phyloP scores from a whole-genome alignment of 2,113 vertebrate species.

The Apistogramma diplotaenia region DNA sequence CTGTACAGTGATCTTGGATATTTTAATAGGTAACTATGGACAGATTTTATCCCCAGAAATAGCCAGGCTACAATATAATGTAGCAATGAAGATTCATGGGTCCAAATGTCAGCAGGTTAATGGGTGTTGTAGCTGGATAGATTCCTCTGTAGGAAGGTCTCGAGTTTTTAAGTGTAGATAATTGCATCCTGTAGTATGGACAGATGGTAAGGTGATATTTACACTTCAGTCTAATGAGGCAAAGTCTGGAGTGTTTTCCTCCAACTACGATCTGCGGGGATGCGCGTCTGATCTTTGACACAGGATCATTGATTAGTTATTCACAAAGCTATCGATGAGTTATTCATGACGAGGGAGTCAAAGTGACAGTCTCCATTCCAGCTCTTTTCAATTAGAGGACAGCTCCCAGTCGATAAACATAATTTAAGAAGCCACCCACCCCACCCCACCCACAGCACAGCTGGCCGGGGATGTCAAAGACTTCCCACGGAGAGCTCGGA shows the following conservation, averaged over 20 bases:
- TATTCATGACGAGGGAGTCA: slow-evolving; percentile 51
- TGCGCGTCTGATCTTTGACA: slow-evolving; percentile 40
- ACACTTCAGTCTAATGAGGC: slow-evolving; percentile 42
- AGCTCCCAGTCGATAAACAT: slow-evolving; percentile 45
- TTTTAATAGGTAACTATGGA: too few relatives aligned
- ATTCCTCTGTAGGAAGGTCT: background rate
- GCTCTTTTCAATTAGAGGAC: slow-evolving; percentile 46
- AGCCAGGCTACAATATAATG: background rate
- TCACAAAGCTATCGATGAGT: slow-evolving; percentile 59
- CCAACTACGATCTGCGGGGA: background rate
- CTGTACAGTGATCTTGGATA: too few relatives aligned
- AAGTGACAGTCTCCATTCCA: slow-evolving; percentile 40
- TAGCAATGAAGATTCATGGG: background rate
- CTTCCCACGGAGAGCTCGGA: slow-evolving; percentile 39
- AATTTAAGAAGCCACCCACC: slow-evolving; percentile 35
- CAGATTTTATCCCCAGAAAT: background rate
- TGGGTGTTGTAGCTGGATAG: background rate
- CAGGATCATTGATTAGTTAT: slow-evolving; percentile 47
- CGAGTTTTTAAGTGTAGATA: background rate
- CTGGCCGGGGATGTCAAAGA: slow-evolving; percentile 61
- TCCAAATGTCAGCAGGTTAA: background rate
- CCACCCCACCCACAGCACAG: slow-evolving; percentile 36
- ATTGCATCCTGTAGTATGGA: background rate
- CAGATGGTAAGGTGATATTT: slow-evolving; percentile 37
- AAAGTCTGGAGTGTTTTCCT: slow-evolving; percentile 29